These are phyloP conservation scores for Tetrao urogallus DNA, from an alignment of 2,113 vertebrate genomes.

Conservation along the genomic window DNA sequence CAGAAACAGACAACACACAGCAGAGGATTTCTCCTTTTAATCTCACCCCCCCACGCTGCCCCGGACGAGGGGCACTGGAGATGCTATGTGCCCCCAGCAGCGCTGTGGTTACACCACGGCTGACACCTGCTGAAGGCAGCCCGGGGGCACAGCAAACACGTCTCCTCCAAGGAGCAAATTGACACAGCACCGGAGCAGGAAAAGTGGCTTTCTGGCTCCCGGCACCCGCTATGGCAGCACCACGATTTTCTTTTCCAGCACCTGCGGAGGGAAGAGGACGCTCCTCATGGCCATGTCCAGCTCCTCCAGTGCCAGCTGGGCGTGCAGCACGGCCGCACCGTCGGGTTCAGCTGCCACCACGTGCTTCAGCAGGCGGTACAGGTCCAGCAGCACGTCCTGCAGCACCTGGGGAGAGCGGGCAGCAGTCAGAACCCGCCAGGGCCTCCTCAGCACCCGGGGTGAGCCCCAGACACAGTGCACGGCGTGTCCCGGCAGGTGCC, in stretches of 20 bases:
- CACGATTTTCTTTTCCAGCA: constrained; percentile 92
- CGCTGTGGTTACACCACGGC: accelerated
- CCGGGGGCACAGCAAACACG: accelerated
- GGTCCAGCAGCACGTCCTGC: constrained; percentile 86
- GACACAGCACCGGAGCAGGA: accelerated
- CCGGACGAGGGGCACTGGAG: accelerated
- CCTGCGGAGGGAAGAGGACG: constrained; percentile 87
- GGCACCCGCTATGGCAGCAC: constrained; percentile 80
- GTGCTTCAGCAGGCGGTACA: constrained; percentile 92
- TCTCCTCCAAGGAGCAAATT: accelerated
- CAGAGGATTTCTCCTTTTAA: background rate
- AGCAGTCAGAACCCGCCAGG: accelerated
- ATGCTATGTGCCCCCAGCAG: accelerated
- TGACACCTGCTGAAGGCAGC: accelerated
- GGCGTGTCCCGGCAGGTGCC: background rate
- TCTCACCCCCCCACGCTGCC: background rate
- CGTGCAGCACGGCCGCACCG: constrained; percentile 82
- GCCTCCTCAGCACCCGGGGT: accelerated
- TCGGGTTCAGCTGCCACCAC: constrained; percentile 83
- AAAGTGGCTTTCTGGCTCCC: background rate
- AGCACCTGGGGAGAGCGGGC: constrained; percentile 77
- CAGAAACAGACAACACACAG: background rate
- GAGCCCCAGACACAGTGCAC: background rate
- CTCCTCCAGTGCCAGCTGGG: constrained; percentile 92
- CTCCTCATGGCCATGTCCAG: constrained; percentile 83